A percentile compares a stretch with the other conserved stretches of the same genome.
Evolutionary conservation across 2,888 invertebrate species (phyloP).

Genomic region (Cheilosia pagana): DNA sequence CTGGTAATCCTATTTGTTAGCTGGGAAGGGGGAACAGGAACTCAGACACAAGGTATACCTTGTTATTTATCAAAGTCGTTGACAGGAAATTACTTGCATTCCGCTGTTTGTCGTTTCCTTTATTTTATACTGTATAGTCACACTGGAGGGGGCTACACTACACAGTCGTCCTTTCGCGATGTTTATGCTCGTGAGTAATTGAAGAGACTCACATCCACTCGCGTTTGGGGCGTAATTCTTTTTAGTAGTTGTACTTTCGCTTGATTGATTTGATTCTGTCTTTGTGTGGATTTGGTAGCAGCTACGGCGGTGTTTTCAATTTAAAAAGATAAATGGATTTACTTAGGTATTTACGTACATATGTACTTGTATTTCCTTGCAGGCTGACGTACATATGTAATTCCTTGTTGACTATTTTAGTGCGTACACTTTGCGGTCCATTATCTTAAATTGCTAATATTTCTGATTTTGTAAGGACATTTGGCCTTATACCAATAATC

Average conservation of each 20-base stretch:
- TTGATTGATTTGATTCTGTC: slow-evolving; percentile 19
- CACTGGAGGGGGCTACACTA: neutral
- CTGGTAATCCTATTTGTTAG: slow-evolving; percentile 16
- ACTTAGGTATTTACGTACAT: neutral
- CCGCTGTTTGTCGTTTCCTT: slow-evolving; percentile 32
- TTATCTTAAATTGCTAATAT: too few relatives aligned
- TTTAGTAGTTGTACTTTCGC: slow-evolving; percentile 27
- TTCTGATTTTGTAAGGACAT: too few relatives aligned
- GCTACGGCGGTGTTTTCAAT: neutral
- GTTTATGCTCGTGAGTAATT: slow-evolving; percentile 33
- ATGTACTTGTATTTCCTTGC: neutral
- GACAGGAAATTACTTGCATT: slow-evolving; percentile 65
- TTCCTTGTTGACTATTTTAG: too few relatives aligned
- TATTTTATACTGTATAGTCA: slow-evolving; percentile 22
- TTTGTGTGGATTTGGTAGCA: neutral
- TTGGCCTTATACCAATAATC: too few relatives aligned
- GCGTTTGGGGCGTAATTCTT: slow-evolving; percentile 20
- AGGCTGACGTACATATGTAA: too few relatives aligned
- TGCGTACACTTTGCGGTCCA: too few relatives aligned
- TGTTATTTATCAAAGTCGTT: slow-evolving; percentile 62
- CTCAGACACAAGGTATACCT: neutral
- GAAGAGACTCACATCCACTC: slow-evolving; percentile 26
- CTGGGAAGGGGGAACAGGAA: too few relatives aligned
- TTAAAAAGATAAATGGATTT: neutral
- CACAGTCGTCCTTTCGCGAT: neutral